Base-by-base conservation (phyloP, 92 coral and sea anemone genomes). In the Epizoanthus illoricatus region DNA sequence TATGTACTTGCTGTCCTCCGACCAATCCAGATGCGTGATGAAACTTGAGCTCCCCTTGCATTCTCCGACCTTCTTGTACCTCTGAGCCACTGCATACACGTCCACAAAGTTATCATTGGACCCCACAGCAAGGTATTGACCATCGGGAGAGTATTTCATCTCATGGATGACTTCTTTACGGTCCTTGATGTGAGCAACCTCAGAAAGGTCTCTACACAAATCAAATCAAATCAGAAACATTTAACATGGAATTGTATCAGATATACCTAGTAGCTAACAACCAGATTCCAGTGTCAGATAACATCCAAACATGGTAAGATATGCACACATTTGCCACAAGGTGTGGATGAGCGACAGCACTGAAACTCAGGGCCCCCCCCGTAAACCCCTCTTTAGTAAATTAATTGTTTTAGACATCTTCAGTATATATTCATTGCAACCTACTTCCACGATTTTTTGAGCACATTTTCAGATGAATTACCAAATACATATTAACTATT, bases 21-120 rank as follows among this genome's bases (percentile, higher is more conserved):
- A 97, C 99, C 99, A 97, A 85, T 97, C 99, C 36, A 97, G 86
- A 86, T 97, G 99, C 0, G 99, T 97, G 80, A 97, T 94, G 69
- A 97, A 97, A 76, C 99, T 97, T 12, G 99, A 97, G 82, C 92
- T 90, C n/a, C 99, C 99, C 81, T 89, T 93, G 55, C 99, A 97
- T 72, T 97, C 99, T 52, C 99, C 99, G 7, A 97, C 99, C 87
- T 94, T 97, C 93, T 97, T 97, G 91, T 94, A 97, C 11, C 91
- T 91, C 83, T 97, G 99, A 6, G 94, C 84, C 21, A 94, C 97
- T 39, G 99, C 90, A 68, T 97, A 97, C 55, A 97, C 91, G 56
- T 97, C 99, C 21, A 97, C 99, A 86, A 93, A 97, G 87, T 97
- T 97, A 83, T 97, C 99, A 80, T 97, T 97, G n/a, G 99, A 97